Conservation (phyloP, 2,113 vertebrate species). For the Geococcyx californianus region DNA sequence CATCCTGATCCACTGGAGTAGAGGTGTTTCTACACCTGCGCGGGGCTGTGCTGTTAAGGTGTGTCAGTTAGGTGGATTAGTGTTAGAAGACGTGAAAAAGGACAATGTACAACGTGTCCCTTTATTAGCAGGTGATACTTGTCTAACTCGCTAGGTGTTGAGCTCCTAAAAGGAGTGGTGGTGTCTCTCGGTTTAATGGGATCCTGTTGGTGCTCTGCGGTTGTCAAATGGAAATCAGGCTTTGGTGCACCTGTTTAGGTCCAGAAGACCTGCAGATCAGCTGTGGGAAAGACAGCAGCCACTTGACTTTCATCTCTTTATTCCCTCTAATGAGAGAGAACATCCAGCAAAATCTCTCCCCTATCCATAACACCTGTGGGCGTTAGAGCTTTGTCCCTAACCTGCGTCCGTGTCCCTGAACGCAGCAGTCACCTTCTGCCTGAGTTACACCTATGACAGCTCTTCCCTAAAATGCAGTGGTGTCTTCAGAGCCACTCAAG, state of each 20-base stretch:
- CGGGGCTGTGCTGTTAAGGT: background rate
- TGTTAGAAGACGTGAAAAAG: background rate
- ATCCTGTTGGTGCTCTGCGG: background rate
- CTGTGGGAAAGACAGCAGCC: background rate
- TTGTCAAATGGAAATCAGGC: rapidly evolving
- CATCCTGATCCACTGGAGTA: rapidly evolving
- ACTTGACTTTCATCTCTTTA: background rate
- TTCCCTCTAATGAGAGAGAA: background rate
- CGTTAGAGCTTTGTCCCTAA: background rate
- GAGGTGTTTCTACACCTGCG: background rate
- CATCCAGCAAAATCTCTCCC: background rate
- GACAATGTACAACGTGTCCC: background rate
- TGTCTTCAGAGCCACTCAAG: slow-evolving; percentile 25
- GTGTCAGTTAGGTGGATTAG: background rate
- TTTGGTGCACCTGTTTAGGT: background rate
- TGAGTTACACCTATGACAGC: background rate
- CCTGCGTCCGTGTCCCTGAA: background rate
- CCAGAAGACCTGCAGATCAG: background rate
- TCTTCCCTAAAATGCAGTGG: background rate
- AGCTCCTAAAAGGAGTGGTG: background rate
- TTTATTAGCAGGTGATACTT: background rate
- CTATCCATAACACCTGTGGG: background rate
- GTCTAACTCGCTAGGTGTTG: background rate
- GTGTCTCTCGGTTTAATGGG: rapidly evolving
- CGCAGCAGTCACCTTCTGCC: background rate